phyloP scores from a whole-genome alignment of 37 sponge, comb jelly and placozoan genomes.

The Lycopodina hypogea region DNA sequence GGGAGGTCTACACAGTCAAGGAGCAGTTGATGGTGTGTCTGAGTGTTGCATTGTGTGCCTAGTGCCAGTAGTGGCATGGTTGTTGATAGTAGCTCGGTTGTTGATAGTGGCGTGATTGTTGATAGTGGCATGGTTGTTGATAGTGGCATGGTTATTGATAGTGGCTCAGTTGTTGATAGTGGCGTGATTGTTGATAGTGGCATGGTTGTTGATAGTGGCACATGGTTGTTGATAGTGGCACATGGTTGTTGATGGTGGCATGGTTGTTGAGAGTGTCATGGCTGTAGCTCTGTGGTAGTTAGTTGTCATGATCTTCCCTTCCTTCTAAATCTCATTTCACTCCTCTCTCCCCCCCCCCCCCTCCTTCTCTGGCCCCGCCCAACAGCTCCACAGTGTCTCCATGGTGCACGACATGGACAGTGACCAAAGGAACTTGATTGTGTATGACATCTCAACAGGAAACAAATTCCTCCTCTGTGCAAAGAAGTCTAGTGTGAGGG shows the following conservation, averaged over 20 bases:
- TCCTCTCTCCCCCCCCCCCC: neutral
- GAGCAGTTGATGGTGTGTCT: constrained; percentile 55
- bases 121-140: no score
- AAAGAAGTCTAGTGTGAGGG: constrained; percentile 11
- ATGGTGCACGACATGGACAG: constrained; percentile 48
- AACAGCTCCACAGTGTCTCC: constrained; percentile 45
- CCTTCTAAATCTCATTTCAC: neutral
- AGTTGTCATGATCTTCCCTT: neutral
- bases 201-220: no score
- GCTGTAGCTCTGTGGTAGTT: no score
- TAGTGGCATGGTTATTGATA: no score
- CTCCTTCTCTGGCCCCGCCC: neutral
- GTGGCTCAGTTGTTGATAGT: no score
- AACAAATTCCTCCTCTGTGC: constrained; percentile 53
- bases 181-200: no score
- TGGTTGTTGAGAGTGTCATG: neutral
- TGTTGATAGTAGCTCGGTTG: no score
- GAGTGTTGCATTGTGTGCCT: neutral
- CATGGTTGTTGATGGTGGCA: neutral
- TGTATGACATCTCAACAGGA: constrained; percentile 55
- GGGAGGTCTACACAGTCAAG: constrained; percentile 51
- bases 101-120: no score
- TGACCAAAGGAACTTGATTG: constrained; percentile 28
- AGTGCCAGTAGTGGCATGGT: no score
- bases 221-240: no score